Evolutionary conservation across 30 jellyfish, hydroid and myxozoan species (phyloP).

Genomic region (Phacellophora camtschatica): DNA sequence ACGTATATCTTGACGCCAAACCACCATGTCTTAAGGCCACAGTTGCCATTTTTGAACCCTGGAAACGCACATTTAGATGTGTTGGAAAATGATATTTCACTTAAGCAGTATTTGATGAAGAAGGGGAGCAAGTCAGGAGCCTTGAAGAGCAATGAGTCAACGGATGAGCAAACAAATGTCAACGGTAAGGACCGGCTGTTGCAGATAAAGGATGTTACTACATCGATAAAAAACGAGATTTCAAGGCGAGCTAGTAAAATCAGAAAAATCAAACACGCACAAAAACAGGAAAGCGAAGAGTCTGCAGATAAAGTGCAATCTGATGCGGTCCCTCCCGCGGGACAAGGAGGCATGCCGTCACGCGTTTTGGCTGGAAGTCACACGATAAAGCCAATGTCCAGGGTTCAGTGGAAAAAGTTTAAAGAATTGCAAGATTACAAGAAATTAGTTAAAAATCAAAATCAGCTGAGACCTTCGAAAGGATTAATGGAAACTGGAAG

Average conservation of each 20-base stretch:
- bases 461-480: neutral
- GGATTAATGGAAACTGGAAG: slow-evolving; percentile 16
- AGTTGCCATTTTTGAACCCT: slow-evolving; percentile 61
- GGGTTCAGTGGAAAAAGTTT: slow-evolving; percentile 23
- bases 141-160: neutral
- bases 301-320: neutral
- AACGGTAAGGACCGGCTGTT: slow-evolving; percentile 20
- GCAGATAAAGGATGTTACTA: slow-evolving; percentile 58
- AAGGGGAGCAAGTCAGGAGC: slow-evolving; percentile 18
- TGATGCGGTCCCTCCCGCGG: slow-evolving; percentile 60
- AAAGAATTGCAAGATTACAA: neutral
- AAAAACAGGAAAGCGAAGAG: neutral
- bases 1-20: neutral
- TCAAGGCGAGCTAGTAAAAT: neutral
- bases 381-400: slow-evolving; percentile 49
- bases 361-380: neutral
- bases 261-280: neutral
- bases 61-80: slow-evolving; percentile 74
- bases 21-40: slow-evolving; percentile 20
- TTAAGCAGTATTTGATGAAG: slow-evolving; percentile 48
- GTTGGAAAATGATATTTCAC: slow-evolving; percentile 40
- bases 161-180: neutral
- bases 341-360: slow-evolving; percentile 44
- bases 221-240: neutral
- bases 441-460: slow-evolving; percentile 5